phyloP scores from a whole-genome alignment of 2,797 vertebrate species.

The Acrossocheilus wenchowensis region DNA sequence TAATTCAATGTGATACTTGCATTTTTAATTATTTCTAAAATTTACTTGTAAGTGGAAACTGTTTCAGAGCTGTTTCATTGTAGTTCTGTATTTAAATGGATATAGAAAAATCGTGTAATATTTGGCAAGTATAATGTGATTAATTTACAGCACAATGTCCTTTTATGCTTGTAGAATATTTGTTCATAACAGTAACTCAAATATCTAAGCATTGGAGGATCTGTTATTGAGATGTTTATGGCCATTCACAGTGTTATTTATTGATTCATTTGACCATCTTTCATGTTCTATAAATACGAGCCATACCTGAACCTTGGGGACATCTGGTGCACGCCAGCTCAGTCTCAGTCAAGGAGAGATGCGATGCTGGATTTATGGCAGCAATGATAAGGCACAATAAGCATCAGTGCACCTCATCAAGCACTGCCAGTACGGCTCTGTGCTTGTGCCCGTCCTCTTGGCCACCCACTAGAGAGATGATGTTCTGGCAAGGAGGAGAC shows the following conservation, averaged over 20 bases:
- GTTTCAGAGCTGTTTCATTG: not conserved
- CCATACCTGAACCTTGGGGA: conserved; percentile 54
- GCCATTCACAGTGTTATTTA: conserved; percentile 1
- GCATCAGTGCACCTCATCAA: conserved; percentile 44
- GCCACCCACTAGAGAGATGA: conserved; percentile 25
- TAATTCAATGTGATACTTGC: not conserved
- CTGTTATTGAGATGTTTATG: conserved; percentile 29
- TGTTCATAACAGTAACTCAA: conserved; percentile 14
- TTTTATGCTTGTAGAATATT: not conserved
- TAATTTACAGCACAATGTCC: not conserved
- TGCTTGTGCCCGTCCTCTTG: conserved; percentile 27
- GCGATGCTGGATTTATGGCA: conserved; percentile 42
- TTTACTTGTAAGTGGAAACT: not conserved
- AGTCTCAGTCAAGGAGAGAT: conserved; percentile 38
- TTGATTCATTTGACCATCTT: conserved; percentile 42
- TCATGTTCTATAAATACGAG: conserved; percentile 69
- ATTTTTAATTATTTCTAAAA: not conserved
- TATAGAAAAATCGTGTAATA: not conserved
- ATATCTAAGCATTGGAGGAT: not conserved
- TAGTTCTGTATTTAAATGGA: not conserved
- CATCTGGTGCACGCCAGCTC: conserved; percentile 20
- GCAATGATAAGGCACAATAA: conserved; percentile 43
- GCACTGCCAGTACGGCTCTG: conserved; percentile 33
- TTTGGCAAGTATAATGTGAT: not conserved
- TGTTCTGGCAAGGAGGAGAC: conserved; percentile 18